Evolutionary conservation across 2,113 vertebrate genomes (phyloP).

Genomic region (Centropus unirufus): DNA sequence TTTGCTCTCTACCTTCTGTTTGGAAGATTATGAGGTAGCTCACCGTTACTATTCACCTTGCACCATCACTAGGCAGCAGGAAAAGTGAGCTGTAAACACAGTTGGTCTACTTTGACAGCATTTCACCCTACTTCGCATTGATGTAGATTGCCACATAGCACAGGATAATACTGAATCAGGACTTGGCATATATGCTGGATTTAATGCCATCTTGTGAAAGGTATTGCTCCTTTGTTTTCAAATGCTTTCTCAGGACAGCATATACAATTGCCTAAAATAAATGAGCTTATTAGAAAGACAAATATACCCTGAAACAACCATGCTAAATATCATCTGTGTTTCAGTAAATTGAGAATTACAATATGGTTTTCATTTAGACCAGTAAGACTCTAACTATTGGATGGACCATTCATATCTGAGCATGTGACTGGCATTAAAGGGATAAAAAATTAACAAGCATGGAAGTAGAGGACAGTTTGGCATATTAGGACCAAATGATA

Average conservation of each 20-base stretch:
- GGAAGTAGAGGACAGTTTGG: background rate
- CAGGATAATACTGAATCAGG: background rate
- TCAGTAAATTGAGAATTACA: background rate
- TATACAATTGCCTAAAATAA: background rate
- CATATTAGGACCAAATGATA: background rate
- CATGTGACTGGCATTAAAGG: background rate
- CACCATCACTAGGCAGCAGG: conserved; percentile 39
- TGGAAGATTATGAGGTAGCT: conserved; percentile 58
- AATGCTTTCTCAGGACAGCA: conserved; percentile 7
- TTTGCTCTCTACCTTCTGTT: conserved; percentile 55
- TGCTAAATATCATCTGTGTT: background rate
- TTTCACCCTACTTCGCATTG: conserved; percentile 37
- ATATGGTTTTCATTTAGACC: background rate
- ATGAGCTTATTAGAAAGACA: background rate
- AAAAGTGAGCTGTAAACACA: conserved; percentile 47
- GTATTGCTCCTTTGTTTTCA: background rate
- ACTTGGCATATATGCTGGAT: background rate
- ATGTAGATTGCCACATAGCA: background rate
- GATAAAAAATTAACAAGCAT: background rate
- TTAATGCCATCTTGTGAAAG: conserved; percentile 24
- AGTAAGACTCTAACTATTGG: background rate
- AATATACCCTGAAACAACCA: background rate
- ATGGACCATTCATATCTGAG: background rate
- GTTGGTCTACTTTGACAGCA: conserved; percentile 9
- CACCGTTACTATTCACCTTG: conserved; percentile 63